phyloP scores from a whole-genome alignment of 1,140 invertebrate species.

The Tenebrio molitor region DNA sequence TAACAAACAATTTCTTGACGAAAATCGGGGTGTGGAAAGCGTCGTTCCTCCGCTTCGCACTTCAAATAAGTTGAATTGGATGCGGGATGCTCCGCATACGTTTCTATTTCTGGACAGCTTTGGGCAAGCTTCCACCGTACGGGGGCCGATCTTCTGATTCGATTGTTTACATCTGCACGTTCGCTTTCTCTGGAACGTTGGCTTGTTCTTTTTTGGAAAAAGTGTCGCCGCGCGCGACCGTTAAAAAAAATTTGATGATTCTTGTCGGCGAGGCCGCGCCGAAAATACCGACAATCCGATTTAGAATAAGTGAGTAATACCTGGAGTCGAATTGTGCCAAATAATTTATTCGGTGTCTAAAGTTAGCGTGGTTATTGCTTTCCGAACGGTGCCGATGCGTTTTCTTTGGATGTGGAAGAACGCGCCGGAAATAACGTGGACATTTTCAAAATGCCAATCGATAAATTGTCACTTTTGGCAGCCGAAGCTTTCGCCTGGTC shows the following conservation, averaged over 20 bases:
- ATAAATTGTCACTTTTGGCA: too few species aligned
- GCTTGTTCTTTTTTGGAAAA: too few species aligned
- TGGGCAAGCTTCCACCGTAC: conserved; percentile 54
- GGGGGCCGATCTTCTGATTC: conserved; percentile 43
- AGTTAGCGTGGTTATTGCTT: conserved; percentile 39
- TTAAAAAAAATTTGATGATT: neutral
- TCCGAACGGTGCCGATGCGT: conserved; percentile 9
- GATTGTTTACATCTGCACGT: conserved; percentile 40
- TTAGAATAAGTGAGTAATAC: conserved; percentile 41
- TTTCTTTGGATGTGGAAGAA: neutral
- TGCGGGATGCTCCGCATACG: conserved; percentile 42
- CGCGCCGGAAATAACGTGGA: too few species aligned
- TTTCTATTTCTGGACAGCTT: conserved; percentile 50
- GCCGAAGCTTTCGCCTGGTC: too few species aligned
- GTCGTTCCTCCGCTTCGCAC: neutral
- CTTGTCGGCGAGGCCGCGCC: neutral
- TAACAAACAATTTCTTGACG: neutral
- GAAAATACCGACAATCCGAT: conserved; percentile 41
- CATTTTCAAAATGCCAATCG: too few species aligned
- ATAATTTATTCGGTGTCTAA: conserved; percentile 43
- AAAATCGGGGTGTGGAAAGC: neutral
- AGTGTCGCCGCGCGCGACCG: too few species aligned
- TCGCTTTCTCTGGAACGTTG: too few species aligned
- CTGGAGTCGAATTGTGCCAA: conserved; percentile 35
- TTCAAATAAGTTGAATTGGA: conserved; percentile 11